phyloP scores from a whole-genome alignment of 2,797 vertebrate genomes.

The Erethizon dorsatum region DNA sequence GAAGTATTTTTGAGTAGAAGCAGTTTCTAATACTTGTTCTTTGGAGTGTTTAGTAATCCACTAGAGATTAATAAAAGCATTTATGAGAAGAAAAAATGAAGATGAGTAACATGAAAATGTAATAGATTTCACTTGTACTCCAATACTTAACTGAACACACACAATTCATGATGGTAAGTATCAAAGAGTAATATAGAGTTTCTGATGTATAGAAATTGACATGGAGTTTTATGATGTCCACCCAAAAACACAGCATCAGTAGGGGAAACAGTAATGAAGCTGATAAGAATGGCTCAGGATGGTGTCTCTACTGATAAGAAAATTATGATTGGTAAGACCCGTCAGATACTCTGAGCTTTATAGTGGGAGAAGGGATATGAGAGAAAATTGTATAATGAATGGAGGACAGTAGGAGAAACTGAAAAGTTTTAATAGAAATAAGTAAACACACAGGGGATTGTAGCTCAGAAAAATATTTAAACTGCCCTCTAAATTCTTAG shows the following conservation, averaged over 20 bases:
- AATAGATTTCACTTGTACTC: not conserved
- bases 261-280: not conserved
- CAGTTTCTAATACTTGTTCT: not conserved
- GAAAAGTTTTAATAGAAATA: not conserved
- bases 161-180: not conserved
- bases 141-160: not conserved
- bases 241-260: not conserved
- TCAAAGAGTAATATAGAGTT: not conserved
- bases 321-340: not conserved
- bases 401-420: not conserved
- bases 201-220: not conserved
- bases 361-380: not conserved
- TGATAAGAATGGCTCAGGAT: not conserved
- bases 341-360: not conserved
- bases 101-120: not conserved
- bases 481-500: slow-evolving; percentile 24
- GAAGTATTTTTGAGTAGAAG: not conserved
- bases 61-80: not conserved
- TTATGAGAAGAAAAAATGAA: not conserved
- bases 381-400: fast-evolving
- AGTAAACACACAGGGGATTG: not conserved
- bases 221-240: not conserved
- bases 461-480: not conserved
- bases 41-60: slow-evolving; percentile 2
- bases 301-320: not conserved